Evolutionary conservation across 1,140 invertebrate species (phyloP), one percentile per base, ranked within the genome.

Genomic region (Hypsibius dujardini): DNA sequence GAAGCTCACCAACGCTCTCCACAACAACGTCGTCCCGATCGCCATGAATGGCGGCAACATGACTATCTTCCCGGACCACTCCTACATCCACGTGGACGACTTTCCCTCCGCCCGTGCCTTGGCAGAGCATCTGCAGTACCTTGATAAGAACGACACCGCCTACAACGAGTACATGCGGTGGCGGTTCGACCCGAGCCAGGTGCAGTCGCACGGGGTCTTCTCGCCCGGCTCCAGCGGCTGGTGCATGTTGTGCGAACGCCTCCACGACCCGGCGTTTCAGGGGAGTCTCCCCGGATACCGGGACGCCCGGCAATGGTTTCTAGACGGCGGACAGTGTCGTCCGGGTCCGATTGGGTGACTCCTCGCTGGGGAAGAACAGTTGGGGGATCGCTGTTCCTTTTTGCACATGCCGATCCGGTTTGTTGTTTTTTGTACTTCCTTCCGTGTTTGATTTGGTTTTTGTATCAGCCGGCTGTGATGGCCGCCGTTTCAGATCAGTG

Each of bases 151-250:
- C 78, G 89, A 93, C 77, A 85, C 86, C 15, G 81, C 90, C 0
- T 95, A 95, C 79, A 95, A 95, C 79, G 87, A 89, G 15, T 95
- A 94, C 78, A 95, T 95, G 79, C 86, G 86, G 46, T 89, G 86
- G 85, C 62, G 62, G 12, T 67, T 15, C 42, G 42, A 67, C 42
- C 42, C 62, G 7, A 45, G 3, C 45, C 62, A 15, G 62, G 42
- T 67, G 45, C 7, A 3, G 3, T 67, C 62, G 3, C 12, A 42
- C 42, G 62, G 62, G 3, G 3, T 12, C 3, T 67, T 15, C 42
- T 67, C 62, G 12, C 12, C 62, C 42, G 62, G 12, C 62, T 15
- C 3, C 7, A 42, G 62, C 42, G 12, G 12, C 42, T 67, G 62
- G 62, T 67, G 62, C 45, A 3, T 15, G 62, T 67, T 67, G 42